A percentile compares a stretch with the other conserved stretches of the same genome.
These are phyloP conservation scores for Prolemur simus DNA, from an alignment of 2,113 vertebrate genomes.

Conservation along the genomic window DNA sequence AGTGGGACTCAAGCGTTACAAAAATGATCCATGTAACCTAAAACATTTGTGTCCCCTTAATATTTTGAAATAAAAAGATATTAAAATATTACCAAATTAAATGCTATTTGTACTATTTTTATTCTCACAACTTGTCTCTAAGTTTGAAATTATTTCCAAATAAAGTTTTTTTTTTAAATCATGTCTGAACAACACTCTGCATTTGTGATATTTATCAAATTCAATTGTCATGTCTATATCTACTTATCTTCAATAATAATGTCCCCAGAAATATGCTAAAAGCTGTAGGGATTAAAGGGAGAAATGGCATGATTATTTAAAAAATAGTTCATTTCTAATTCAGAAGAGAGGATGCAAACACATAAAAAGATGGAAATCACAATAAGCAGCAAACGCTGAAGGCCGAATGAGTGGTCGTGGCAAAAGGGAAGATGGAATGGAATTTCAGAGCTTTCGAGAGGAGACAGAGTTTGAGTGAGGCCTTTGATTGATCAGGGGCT, in stretches of 20 bases:
- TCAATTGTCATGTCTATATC: neutral
- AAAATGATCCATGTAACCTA: too few species aligned
- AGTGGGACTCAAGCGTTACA: too few species aligned
- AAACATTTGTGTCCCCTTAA: too few species aligned
- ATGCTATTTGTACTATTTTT: constrained; percentile 18
- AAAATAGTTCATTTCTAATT: constrained; percentile 41
- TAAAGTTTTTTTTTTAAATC: constrained; percentile 20
- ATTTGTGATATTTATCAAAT: constrained; percentile 29
- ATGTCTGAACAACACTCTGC: neutral
- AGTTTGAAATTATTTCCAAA: constrained; percentile 32
- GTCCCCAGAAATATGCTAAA: neutral
- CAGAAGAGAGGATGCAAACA: constrained; percentile 4
- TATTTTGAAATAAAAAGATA: neutral
- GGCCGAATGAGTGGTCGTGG: neutral
- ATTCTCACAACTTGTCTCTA: constrained; percentile 32
- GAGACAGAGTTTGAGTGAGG: neutral
- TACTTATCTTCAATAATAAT: neutral
- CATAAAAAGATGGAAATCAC: constrained; percentile 22
- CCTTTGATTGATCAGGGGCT: neutral
- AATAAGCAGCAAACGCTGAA: constrained; percentile 13
- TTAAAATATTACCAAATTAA: neutral
- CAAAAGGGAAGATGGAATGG: constrained; percentile 24
- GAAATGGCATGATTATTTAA: constrained; percentile 8
- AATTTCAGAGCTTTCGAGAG: neutral
- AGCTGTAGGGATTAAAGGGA: constrained; percentile 8